These are phyloP conservation scores for Pipistrellus kuhlii DNA, from an alignment of 2,797 vertebrate genomes.

Conservation along the genomic window DNA sequence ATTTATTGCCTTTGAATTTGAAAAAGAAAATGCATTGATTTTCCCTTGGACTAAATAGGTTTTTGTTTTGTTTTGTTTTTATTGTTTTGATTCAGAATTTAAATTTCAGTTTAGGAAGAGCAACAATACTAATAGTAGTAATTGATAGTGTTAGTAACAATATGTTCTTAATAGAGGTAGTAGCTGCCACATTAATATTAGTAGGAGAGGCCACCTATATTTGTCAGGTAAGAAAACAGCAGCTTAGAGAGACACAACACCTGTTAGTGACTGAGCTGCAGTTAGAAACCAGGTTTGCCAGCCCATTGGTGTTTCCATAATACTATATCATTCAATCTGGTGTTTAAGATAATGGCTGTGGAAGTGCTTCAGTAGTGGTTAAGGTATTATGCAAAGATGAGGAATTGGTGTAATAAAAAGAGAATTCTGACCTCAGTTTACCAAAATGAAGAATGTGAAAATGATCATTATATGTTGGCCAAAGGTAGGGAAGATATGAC, in stretches of 20 bases:
- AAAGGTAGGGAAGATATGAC: neutral
- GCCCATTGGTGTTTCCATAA: conserved; percentile 14
- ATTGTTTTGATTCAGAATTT: conserved; percentile 49
- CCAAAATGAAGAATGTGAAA: conserved; percentile 2
- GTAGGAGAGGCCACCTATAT: neutral
- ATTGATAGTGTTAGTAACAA: neutral
- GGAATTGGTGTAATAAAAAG: neutral
- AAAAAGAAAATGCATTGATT: conserved; percentile 43
- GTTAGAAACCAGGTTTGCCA: conserved; percentile 39
- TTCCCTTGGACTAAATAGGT: neutral
- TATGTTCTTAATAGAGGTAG: neutral
- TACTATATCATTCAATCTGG: neutral
- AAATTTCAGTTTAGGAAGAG: conserved; percentile 58
- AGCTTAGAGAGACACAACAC: conserved; percentile 30
- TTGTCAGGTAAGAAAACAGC: conserved; percentile 18
- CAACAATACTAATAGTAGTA: neutral
- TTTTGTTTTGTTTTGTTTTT: neutral
- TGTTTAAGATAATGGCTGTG: conserved; percentile 37
- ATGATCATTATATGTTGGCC: conserved; percentile 33
- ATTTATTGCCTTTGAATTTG: conserved; percentile 52
- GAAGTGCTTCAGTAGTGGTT: conserved; percentile 26
- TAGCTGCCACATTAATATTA: neutral
- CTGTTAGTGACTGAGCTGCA: conserved; percentile 15
- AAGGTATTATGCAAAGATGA: conserved; percentile 22
- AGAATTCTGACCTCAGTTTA: neutral